A percentile compares a stretch with the other conserved stretches of the same genome.
These are phyloP conservation scores for Gastrophysa polygoni DNA, from an alignment of 2,888 invertebrate genomes.

Conservation along the genomic window DNA sequence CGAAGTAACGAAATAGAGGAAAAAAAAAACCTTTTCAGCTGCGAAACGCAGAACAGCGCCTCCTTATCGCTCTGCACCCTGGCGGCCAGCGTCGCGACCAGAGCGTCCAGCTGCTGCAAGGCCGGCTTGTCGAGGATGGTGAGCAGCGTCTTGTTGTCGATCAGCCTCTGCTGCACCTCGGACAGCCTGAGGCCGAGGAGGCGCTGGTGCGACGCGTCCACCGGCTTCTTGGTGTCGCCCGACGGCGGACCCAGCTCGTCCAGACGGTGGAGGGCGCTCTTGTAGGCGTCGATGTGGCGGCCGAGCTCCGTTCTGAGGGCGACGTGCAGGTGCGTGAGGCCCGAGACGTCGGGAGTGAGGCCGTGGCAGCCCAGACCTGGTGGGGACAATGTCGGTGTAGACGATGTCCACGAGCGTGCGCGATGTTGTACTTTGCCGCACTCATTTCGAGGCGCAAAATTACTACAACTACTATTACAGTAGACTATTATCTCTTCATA, in stretches of 20 bases:
- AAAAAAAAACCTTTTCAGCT: slow-evolving; percentile 62
- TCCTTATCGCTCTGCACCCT: slow-evolving; percentile 92
- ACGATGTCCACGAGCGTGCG: too few species aligned
- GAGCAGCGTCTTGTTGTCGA: slow-evolving; percentile 88
- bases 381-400: too few species aligned
- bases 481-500: too few species aligned
- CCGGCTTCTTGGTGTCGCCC: slow-evolving; percentile 64
- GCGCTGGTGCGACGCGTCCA: slow-evolving; percentile 87
- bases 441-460: too few species aligned
- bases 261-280: slow-evolving; percentile 83
- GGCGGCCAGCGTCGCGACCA: slow-evolving; percentile 73
- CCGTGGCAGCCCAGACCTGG: slow-evolving; percentile 84
- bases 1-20: too few species aligned
- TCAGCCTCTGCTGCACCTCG: slow-evolving; percentile 87
- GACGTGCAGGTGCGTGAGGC: slow-evolving; percentile 78
- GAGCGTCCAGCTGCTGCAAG: slow-evolving; percentile 73
- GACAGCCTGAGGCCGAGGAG: slow-evolving; percentile 81
- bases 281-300: slow-evolving; percentile 83
- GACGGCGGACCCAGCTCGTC: slow-evolving; percentile 72
- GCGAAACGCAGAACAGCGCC: slow-evolving; percentile 74
- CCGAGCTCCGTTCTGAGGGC: slow-evolving; percentile 85
- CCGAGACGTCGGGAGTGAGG: slow-evolving; percentile 69
- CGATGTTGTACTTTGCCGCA: too few species aligned
- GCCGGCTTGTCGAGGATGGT: slow-evolving; percentile 85
- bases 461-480: too few species aligned